phyloP scores from a whole-genome alignment of 2,797 vertebrate species.

The Rhadinocentrus ornatus region DNA sequence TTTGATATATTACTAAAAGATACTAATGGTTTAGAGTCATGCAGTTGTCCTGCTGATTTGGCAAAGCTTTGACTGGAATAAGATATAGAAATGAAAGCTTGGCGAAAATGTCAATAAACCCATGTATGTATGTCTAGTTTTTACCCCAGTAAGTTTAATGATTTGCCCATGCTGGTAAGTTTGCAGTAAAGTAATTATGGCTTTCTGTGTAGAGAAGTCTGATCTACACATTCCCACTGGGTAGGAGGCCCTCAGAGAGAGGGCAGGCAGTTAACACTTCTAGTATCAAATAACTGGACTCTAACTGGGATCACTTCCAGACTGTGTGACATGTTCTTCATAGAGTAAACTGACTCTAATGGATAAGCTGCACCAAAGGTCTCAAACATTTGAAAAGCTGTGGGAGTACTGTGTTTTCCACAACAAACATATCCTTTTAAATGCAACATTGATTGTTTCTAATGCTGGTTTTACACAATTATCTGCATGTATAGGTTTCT shows the following conservation, averaged over 20 bases:
- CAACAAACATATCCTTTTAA: neutral
- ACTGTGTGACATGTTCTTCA: slow-evolving; percentile 66
- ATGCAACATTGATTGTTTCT: neutral
- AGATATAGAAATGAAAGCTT: neutral
- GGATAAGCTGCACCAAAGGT: slow-evolving; percentile 43
- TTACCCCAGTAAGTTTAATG: neutral
- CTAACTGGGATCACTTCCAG: slow-evolving; percentile 30
- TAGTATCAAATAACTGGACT: slow-evolving; percentile 53
- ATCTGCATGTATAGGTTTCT: neutral
- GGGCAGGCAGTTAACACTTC: slow-evolving; percentile 60
- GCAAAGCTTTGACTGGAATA: slow-evolving; percentile 36
- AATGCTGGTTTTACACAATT: neutral
- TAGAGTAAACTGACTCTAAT: slow-evolving; percentile 56
- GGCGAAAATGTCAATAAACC: neutral
- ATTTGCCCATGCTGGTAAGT: neutral
- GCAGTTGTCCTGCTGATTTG: slow-evolving; percentile 34
- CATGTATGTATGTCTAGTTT: neutral
- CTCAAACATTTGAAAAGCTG: slow-evolving; percentile 22
- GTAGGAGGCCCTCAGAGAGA: slow-evolving; percentile 25
- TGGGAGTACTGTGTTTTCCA: slow-evolving; percentile 1
- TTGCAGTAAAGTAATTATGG: neutral
- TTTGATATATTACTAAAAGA: slow-evolving; percentile 41
- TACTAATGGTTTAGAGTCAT: slow-evolving; percentile 47
- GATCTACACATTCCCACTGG: slow-evolving; percentile 28
- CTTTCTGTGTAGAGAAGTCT: slow-evolving; percentile 20